phyloP scores from a whole-genome alignment of 1,140 invertebrate genomes.

The Aphis gossypii region DNA sequence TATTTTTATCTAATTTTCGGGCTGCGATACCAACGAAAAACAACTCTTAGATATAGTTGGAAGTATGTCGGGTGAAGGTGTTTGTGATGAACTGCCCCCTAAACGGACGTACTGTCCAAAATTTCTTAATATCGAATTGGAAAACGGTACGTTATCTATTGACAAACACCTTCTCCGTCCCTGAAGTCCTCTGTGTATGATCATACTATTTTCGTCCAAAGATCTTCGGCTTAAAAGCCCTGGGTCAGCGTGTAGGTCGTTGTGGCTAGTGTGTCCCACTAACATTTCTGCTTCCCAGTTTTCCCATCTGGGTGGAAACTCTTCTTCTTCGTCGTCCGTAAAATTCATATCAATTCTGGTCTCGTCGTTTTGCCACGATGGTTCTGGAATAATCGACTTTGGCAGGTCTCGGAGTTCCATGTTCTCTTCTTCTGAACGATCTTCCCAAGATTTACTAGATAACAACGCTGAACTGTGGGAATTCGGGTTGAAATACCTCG shows the following conservation, averaged over 20 bases:
- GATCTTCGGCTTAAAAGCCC: conserved; percentile 3
- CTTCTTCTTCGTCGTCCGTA: conserved; percentile 59
- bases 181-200: conserved; percentile 7
- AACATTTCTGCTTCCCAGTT: conserved; percentile 56
- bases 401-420: conserved; percentile 69
- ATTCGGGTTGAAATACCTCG: neutral
- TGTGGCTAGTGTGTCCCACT: conserved; percentile 31
- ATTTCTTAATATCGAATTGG: conserved; percentile 50
- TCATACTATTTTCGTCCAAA: conserved; percentile 38
- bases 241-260: neutral
- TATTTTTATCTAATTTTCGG: neutral
- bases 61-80: conserved; percentile 40
- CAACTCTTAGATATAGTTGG: conserved; percentile 55
- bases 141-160: conserved; percentile 43
- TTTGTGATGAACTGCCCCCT: conserved; percentile 36
- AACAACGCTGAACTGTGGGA: neutral
- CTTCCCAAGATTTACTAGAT: conserved; percentile 67
- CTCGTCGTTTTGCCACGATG: conserved; percentile 66
- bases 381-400: conserved; percentile 64
- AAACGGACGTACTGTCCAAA: conserved; percentile 51
- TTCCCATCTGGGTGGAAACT: conserved; percentile 34
- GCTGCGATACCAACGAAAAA: conserved; percentile 43
- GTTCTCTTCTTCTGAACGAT: conserved; percentile 69
- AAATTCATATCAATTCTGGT: conserved; percentile 65
- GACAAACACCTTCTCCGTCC: conserved; percentile 43